Percentiles rank a stretch among this genome's conserved stretches.
Evolutionary conservation across 2,888 invertebrate species (phyloP).

Genomic region (Drosophila diplacantha): DNA sequence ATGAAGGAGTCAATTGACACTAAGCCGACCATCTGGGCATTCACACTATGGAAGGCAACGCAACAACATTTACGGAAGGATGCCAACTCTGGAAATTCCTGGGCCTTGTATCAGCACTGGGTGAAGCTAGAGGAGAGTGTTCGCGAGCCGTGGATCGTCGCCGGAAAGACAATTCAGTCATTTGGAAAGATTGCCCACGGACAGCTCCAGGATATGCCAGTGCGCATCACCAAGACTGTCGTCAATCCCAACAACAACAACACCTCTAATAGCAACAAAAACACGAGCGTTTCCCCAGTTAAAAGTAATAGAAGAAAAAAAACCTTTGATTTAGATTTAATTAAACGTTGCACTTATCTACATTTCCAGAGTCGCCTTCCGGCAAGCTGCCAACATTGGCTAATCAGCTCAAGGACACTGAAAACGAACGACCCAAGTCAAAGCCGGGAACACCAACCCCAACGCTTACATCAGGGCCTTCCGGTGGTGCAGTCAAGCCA

Average conservation of each 20-base stretch:
- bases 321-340: background rate
- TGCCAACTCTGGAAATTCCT: constrained; percentile 80
- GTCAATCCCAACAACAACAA: constrained; percentile 72
- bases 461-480: constrained; percentile 32
- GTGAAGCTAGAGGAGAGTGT: constrained; percentile 86
- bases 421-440: constrained; percentile 64
- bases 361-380: constrained; percentile 48
- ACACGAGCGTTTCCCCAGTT: constrained; percentile 54
- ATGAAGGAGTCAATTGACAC: constrained; percentile 82
- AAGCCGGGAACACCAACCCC: constrained; percentile 59
- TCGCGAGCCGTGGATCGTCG: constrained; percentile 88
- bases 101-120: constrained; percentile 91
- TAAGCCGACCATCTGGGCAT: constrained; percentile 91
- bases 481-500: constrained; percentile 42
- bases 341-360: background rate
- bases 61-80: constrained; percentile 77
- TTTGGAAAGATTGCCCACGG: constrained; percentile 81
- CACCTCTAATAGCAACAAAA: constrained; percentile 52
- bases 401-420: constrained; percentile 62
- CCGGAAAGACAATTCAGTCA: constrained; percentile 86
- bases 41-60: constrained; percentile 87
- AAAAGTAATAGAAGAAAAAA: constrained; percentile 57
- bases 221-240: constrained; percentile 78
- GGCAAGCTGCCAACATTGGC: constrained; percentile 55
- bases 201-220: constrained; percentile 78